A percentile compares a stretch with the other conserved stretches of the same genome.
phyloP scores from a whole-genome alignment of 2,888 invertebrate genomes.

The Barypeithes pellucidus region DNA sequence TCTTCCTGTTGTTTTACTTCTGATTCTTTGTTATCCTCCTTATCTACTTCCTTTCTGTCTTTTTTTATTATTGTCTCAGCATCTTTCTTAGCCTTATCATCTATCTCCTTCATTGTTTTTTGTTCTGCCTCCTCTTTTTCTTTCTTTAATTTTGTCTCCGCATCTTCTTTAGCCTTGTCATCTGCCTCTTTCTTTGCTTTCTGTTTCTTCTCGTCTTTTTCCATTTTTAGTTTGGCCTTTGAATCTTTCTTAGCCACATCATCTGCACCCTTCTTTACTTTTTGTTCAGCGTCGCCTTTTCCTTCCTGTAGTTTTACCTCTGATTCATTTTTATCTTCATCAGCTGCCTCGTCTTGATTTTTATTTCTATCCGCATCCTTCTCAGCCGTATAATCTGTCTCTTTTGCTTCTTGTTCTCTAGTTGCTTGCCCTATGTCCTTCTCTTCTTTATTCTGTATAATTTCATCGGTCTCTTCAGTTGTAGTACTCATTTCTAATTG shows the following conservation, averaged over 20 bases:
- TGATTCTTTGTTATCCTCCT: conserved; percentile 50
- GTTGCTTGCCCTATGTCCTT: conserved; percentile 47
- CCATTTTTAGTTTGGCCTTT: conserved; percentile 33
- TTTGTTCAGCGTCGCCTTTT: conserved; percentile 49
- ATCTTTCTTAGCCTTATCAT: conserved; percentile 48
- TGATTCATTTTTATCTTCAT: conserved; percentile 42
- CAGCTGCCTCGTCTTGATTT: conserved; percentile 27
- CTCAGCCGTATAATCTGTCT: conserved; percentile 52
- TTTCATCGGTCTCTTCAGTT: conserved; percentile 40
- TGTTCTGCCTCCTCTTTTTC: conserved; percentile 51
- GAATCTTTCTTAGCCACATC: conserved; percentile 47
- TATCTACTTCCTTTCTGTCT: conserved; percentile 48
- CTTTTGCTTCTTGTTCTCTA: conserved; percentile 37
- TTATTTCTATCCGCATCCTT: conserved; percentile 32
- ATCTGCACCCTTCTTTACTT: conserved; percentile 42
- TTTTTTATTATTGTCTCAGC: conserved; percentile 30
- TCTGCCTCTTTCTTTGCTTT: conserved; percentile 46
- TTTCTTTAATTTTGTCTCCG: conserved; percentile 49
- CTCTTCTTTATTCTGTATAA: conserved; percentile 29
- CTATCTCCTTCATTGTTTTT: conserved; percentile 45
- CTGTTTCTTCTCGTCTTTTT: conserved; percentile 47
- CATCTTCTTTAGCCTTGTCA: conserved; percentile 51
- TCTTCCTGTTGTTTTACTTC: conserved; percentile 51
- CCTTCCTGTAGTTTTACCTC: conserved; percentile 34
- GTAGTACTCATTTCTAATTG: too few species aligned